Evolutionary conservation across 2,888 invertebrate genomes (phyloP).

Genomic region (Pimpla rufipes): DNA sequence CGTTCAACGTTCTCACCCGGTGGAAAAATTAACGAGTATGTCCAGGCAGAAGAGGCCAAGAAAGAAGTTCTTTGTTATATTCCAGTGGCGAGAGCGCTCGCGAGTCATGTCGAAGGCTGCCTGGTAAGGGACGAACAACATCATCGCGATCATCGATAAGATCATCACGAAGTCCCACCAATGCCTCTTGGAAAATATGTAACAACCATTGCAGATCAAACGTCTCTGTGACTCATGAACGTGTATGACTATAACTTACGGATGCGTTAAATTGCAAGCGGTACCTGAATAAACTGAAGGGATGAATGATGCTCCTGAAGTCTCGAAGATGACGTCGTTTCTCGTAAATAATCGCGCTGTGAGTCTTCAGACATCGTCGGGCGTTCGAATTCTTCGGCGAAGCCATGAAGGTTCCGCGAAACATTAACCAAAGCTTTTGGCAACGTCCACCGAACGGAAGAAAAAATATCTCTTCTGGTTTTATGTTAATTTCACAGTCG

Average conservation of each 20-base stretch:
- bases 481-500: slow-evolving; percentile 75
- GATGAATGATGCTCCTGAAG: slow-evolving; percentile 79
- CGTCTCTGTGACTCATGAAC: neutral
- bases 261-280: slow-evolving; percentile 5
- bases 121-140: slow-evolving; percentile 81
- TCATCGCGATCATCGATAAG: slow-evolving; percentile 73
- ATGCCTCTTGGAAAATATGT: slow-evolving; percentile 74
- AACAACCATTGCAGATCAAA: slow-evolving; percentile 14
- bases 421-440: slow-evolving; percentile 60
- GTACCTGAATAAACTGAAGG: slow-evolving; percentile 82
- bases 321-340: slow-evolving; percentile 78
- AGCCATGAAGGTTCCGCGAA: slow-evolving; percentile 77
- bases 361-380: slow-evolving; percentile 80
- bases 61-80: slow-evolving; percentile 75
- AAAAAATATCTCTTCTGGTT: slow-evolving; percentile 74
- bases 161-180: slow-evolving; percentile 83
- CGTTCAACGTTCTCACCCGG: slow-evolving; percentile 78
- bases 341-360: slow-evolving; percentile 78
- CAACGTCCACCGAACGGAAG: slow-evolving; percentile 73
- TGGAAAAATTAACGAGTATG: slow-evolving; percentile 81
- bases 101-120: slow-evolving; percentile 78
- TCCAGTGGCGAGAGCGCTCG: slow-evolving; percentile 70
- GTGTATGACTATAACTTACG: slow-evolving; percentile 17
- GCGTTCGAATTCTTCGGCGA: slow-evolving; percentile 80
- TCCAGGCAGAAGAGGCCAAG: slow-evolving; percentile 80